Percentiles rank a stretch among this genome's conserved stretches.
Evolutionary conservation across 2,113 vertebrate species (phyloP).

Genomic region (Bos javanicus): DNA sequence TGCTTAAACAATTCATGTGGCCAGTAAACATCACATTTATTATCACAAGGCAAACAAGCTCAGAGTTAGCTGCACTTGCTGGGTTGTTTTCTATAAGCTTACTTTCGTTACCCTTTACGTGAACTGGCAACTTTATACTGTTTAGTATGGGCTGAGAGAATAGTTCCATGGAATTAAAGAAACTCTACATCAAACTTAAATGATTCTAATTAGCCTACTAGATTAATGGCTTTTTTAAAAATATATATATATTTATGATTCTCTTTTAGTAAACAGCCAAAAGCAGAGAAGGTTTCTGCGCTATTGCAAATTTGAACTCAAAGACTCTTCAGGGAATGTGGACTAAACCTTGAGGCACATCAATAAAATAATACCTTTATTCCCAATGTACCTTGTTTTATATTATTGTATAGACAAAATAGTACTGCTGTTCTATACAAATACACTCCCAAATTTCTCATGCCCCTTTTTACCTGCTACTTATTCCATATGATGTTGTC

Average conservation of each 20-base stretch:
- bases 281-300: not conserved
- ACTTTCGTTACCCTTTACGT: not conserved
- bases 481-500: not conserved
- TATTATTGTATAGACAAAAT: not conserved
- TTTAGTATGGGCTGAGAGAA: not conserved
- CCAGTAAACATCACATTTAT: not conserved
- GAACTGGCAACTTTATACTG: not conserved
- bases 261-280: not conserved
- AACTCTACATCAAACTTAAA: not conserved
- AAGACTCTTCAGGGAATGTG: not conserved
- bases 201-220: not conserved
- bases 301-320: not conserved
- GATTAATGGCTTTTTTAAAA: not conserved
- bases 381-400: not conserved
- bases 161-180: constrained; percentile 2
- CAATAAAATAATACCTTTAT: not conserved
- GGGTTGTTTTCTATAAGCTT: constrained; percentile 28
- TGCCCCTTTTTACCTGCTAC: not conserved
- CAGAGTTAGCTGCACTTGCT: not conserved
- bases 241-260: not conserved
- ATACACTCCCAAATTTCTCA: not conserved
- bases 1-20: constrained; percentile 32
- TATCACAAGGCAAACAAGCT: constrained; percentile 34
- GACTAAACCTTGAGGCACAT: not conserved
- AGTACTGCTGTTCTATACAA: not conserved